These are phyloP conservation scores for Adrianichthys oophorus DNA, from an alignment of 2,797 vertebrate genomes.

Conservation along the genomic window DNA sequence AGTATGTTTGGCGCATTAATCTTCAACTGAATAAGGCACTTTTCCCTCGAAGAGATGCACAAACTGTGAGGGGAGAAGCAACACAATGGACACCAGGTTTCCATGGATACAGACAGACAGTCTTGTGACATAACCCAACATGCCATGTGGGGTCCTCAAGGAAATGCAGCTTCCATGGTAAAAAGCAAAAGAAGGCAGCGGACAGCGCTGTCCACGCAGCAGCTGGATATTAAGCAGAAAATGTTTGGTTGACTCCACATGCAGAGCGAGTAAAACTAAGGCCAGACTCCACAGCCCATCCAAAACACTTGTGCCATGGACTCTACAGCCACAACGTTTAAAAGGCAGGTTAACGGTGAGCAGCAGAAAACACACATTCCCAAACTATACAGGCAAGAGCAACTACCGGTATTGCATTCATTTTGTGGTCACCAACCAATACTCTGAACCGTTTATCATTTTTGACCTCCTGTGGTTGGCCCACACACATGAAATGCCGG, in stretches of 20 bases:
- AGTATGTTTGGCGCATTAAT: slow-evolving; percentile 38
- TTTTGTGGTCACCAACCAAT: slow-evolving; percentile 49
- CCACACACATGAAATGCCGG: slow-evolving; percentile 55
- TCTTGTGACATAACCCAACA: slow-evolving; percentile 42
- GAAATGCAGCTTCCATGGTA: slow-evolving; percentile 45
- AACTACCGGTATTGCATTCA: slow-evolving; percentile 21
- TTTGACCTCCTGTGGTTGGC: slow-evolving; percentile 27
- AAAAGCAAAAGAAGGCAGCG: slow-evolving; percentile 17
- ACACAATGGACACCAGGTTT: slow-evolving; percentile 45
- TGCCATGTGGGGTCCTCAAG: slow-evolving; percentile 41
- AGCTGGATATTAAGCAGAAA: slow-evolving; percentile 20
- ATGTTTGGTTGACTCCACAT: slow-evolving; percentile 37
- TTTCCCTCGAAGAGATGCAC: slow-evolving; percentile 66
- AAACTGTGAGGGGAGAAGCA: slow-evolving; percentile 38
- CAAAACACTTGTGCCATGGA: too few species aligned
- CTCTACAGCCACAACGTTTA: neutral
- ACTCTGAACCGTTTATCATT: slow-evolving; percentile 57
- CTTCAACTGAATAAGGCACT: slow-evolving; percentile 79
- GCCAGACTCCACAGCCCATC: slow-evolving; percentile 48
- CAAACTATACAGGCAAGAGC: slow-evolving; percentile 34
- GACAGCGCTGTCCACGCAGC: slow-evolving; percentile 16
- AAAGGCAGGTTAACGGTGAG: slow-evolving; percentile 55
- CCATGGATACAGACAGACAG: slow-evolving; percentile 36
- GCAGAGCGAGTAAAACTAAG: slow-evolving; percentile 48
- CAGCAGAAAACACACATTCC: slow-evolving; percentile 47